Evolutionary conservation across 2,888 invertebrate genomes (phyloP).

Genomic region (Lycocerus yunnanus): DNA sequence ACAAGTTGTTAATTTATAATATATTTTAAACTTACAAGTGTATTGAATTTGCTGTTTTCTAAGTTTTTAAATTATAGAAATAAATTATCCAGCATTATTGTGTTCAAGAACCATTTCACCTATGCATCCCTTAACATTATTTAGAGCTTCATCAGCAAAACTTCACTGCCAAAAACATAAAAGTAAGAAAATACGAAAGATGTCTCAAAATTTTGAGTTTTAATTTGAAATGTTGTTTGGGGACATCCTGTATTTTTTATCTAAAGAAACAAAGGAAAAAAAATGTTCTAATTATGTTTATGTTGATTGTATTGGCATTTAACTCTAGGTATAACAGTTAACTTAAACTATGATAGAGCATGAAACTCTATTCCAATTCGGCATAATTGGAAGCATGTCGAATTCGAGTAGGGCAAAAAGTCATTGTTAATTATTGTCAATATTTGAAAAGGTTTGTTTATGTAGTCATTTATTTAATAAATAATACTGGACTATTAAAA

Average conservation of each 20-base stretch:
- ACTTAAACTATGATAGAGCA: not conserved
- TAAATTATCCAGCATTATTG: not conserved
- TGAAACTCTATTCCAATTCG: not conserved
- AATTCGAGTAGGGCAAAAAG: not conserved
- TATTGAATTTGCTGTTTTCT: not conserved
- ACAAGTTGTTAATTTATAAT: too few relatives aligned
- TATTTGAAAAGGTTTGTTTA: not conserved
- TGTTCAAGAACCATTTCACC: not conserved
- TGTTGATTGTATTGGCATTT: not conserved
- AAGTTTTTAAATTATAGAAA: not conserved
- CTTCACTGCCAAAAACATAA: not conserved
- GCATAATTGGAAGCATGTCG: not conserved
- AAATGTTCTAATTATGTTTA: not conserved
- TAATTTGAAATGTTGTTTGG: not conserved
- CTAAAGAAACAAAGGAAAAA: too few relatives aligned
- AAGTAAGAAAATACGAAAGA: not conserved
- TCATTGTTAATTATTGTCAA: not conserved
- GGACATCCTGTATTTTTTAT: not conserved
- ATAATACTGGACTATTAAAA: not conserved
- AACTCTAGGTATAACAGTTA: not conserved
- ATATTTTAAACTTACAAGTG: not conserved
- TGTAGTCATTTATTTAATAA: not conserved
- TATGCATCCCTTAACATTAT: not conserved
- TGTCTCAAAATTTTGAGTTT: not conserved
- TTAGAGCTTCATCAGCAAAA: not conserved